Conservation (phyloP, 2,888 invertebrate genomes). For the Tubulanus polymorphus region DNA sequence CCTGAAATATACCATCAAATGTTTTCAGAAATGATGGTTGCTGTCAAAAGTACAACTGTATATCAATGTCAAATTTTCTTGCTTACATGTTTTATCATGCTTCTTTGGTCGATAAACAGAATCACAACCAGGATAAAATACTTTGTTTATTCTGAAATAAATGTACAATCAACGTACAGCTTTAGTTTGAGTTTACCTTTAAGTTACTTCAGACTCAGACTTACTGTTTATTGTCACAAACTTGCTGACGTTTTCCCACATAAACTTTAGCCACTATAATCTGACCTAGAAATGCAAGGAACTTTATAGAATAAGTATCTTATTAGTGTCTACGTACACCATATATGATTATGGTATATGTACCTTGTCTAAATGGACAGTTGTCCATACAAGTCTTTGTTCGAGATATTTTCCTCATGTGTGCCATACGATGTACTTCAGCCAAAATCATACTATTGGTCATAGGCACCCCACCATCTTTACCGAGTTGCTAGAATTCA, state of each 20-base stretch:
- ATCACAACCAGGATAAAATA: conserved; percentile 36
- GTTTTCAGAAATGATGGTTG: no score
- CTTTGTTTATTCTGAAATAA: conserved; percentile 33
- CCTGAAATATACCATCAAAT: no score
- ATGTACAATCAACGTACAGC: neutral
- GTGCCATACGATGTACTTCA: conserved; percentile 40
- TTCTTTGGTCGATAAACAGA: conserved; percentile 44
- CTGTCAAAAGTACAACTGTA: no score
- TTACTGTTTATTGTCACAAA: conserved; percentile 35
- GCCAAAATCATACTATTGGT: conserved; percentile 50
- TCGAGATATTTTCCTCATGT: conserved; percentile 25
- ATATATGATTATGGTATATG: conserved; percentile 7
- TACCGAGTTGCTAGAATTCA: conserved; percentile 37
- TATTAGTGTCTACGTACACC: neutral
- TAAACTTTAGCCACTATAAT: conserved; percentile 45
- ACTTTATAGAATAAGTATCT: neutral
- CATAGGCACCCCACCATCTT: conserved; percentile 43
- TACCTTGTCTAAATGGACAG: conserved; percentile 48
- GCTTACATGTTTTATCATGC: no score
- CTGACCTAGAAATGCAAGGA: conserved; percentile 31
- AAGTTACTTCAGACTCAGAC: conserved; percentile 16
- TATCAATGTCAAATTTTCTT: no score
- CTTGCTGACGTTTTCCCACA: conserved; percentile 40
- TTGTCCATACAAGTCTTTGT: conserved; percentile 27
- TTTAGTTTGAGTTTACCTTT: conserved; percentile 1